phyloP scores from a whole-genome alignment of 2,888 invertebrate genomes.

The Spodoptera littoralis region DNA sequence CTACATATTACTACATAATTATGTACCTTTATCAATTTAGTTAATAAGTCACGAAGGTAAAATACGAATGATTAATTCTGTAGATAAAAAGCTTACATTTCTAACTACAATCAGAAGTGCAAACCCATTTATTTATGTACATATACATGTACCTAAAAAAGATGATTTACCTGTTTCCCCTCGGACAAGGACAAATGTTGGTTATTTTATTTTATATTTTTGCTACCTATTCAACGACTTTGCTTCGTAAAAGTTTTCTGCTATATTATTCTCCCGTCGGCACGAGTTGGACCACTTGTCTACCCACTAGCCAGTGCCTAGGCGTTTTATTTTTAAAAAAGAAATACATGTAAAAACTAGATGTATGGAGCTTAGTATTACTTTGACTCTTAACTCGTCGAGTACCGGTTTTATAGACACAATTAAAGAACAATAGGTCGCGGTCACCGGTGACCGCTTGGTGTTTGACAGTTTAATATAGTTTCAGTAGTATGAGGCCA shows the following conservation, averaged over 20 bases:
- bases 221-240: conserved; percentile 5
- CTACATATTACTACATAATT: no score
- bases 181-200: conserved; percentile 1
- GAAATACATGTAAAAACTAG: not conserved
- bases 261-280: conserved; percentile 19
- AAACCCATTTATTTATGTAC: no score
- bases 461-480: no score
- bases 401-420: no score
- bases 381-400: not conserved
- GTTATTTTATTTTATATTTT: conserved; percentile 12
- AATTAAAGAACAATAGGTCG: no score
- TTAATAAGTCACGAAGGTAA: no score
- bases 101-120: no score
- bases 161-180: not conserved
- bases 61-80: no score
- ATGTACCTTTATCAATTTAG: no score
- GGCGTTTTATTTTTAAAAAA: not conserved
- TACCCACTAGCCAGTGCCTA: not conserved
- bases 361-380: not conserved
- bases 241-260: conserved; percentile 18
- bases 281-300: conserved; percentile 4
- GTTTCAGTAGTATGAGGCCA: not conserved
- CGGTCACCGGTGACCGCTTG: no score
- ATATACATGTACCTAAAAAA: no score
- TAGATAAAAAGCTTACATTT: no score